Evolutionary conservation across 2,888 invertebrate species (phyloP), one percentile per base, ranked within the genome.

Genomic region (Heliconius hortense): DNA sequence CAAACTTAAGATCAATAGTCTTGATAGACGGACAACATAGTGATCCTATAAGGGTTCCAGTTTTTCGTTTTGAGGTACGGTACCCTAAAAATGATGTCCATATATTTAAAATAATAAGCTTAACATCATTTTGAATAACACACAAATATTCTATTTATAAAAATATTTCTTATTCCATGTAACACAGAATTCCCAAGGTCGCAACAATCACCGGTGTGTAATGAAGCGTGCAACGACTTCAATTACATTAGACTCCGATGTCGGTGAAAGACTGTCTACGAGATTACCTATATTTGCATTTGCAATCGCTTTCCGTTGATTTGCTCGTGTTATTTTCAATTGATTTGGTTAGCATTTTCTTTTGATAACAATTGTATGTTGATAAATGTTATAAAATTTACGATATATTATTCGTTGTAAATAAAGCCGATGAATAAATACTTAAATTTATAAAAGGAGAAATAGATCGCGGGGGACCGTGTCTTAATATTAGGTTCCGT

Each of bases 131-230:
- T 53, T 53, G 53, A 39, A n/a, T 8, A n/a, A 21, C 26, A 26
- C n/a, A 39, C 13, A 62, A 56, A 69, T 39, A 69, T 35, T 63
- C 62, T 53, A 63, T 48, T 28, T 69, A 69, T 39, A 69, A 28
- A 63, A 18, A 18, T 31, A 31, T 53, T 63, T 63, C 63, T 28
- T 63, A 56, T 75, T 43, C 53, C 56, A 64, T 43, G 35, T 56
- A 26, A 31, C n/a, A 26, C 26, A 71, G 39, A 68, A 75, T 60
- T 15, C 31, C 72, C 75, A 79, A 79, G 79, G 78, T 76, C 75
- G 73, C 70, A 74, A 77, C 77, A 76, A 73, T 76, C 73, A 75
- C 60, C 63, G 53, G 64, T 71, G 76, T 75, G 73, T 76, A 79
- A 76, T 73, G 71, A 78, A 78, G 76, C 78, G 78, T 69, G 74